phyloP scores from a whole-genome alignment of 2,113 vertebrate species.

The Sander vitreus region DNA sequence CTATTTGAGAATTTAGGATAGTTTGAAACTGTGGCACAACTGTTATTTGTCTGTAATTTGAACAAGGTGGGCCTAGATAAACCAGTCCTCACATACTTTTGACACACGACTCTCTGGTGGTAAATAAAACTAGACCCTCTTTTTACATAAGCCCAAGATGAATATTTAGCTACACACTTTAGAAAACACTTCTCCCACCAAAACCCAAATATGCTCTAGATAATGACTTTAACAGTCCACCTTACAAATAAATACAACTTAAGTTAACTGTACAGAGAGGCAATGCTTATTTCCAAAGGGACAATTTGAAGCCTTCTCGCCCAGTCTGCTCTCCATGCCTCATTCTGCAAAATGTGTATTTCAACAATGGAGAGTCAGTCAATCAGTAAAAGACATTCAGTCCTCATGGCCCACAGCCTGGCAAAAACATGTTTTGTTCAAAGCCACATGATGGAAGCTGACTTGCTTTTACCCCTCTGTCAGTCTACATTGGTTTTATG shows the following conservation, averaged over 20 bases:
- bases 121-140: not conserved
- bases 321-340: slow-evolving; percentile 12
- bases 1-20: not conserved
- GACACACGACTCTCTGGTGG: not conserved
- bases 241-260: slow-evolving; percentile 9
- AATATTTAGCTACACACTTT: not conserved
- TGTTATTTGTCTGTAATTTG: not conserved
- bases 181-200: not conserved
- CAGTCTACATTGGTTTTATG: slow-evolving; percentile 44
- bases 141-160: not conserved
- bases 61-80: too few species aligned
- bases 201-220: not conserved
- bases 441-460: slow-evolving; percentile 32
- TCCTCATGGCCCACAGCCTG: slow-evolving; percentile 19
- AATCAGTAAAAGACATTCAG: slow-evolving; percentile 19
- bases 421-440: slow-evolving; percentile 43
- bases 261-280: not conserved
- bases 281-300: not conserved
- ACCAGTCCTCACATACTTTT: too few species aligned
- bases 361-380: slow-evolving; percentile 25
- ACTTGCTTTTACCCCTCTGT: slow-evolving; percentile 25
- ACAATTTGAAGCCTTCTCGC: not conserved
- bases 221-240: slow-evolving; percentile 5
- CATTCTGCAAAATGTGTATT: slow-evolving; percentile 1
- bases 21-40: not conserved